Evolutionary conservation across 2,888 invertebrate genomes (phyloP).

Genomic region (Plagodis pulveraria): DNA sequence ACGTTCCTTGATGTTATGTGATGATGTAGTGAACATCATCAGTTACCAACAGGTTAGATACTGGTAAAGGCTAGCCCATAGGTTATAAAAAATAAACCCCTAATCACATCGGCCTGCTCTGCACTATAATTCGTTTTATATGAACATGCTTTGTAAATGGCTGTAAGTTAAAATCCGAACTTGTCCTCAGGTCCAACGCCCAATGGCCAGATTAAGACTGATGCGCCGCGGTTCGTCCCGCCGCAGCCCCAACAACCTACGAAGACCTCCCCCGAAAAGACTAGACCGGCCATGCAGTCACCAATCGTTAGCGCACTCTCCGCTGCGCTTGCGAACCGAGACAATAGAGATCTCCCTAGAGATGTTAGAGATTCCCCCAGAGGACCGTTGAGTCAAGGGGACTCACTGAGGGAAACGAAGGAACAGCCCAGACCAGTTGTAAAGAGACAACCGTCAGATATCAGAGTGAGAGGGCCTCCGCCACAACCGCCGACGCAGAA

Average conservation of each 20-base stretch:
- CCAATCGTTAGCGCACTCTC: constrained; percentile 67
- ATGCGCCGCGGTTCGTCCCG: constrained; percentile 67
- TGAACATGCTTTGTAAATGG: too few species aligned
- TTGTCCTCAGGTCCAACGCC: constrained; percentile 61
- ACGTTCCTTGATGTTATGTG: too few species aligned
- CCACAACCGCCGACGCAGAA: constrained; percentile 92
- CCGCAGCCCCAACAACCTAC: constrained; percentile 56
- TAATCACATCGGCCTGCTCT: too few species aligned
- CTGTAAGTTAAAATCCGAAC: too few species aligned
- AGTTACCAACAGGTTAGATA: too few species aligned
- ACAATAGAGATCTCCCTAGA: constrained; percentile 44
- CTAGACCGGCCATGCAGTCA: constrained; percentile 50
- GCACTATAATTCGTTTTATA: too few species aligned
- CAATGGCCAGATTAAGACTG: constrained; percentile 70
- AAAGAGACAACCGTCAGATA: constrained; percentile 73
- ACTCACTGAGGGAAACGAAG: constrained; percentile 56
- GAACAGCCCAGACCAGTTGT: constrained; percentile 38
- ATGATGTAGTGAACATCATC: too few species aligned
- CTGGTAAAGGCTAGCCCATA: too few species aligned
- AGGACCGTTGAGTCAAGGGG: constrained; percentile 61
- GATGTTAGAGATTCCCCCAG: constrained; percentile 47
- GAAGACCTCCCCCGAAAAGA: constrained; percentile 66
- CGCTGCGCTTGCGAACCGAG: constrained; percentile 64
- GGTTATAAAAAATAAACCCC: too few species aligned
- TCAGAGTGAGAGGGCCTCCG: constrained; percentile 88